Conservation (phyloP, 2,113 vertebrate genomes). For the Calonectris borealis region DNA sequence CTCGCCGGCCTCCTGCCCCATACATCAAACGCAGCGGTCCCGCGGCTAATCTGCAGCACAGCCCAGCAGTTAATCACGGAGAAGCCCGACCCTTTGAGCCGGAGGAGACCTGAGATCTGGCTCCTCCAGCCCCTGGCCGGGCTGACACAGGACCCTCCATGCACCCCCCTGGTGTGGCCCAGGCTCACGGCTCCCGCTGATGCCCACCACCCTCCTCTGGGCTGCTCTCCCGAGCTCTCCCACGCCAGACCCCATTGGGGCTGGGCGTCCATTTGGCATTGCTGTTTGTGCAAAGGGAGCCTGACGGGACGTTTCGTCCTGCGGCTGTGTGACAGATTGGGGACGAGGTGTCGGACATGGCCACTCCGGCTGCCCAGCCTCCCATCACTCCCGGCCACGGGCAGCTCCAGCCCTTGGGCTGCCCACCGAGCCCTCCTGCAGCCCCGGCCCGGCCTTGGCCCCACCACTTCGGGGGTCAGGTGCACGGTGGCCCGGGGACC, state of each 20-base stretch:
- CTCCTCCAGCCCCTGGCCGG: accelerated
- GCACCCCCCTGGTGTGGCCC: not conserved
- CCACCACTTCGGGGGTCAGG: not conserved
- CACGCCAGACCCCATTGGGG: accelerated
- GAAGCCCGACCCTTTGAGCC: not conserved
- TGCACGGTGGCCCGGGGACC: not conserved
- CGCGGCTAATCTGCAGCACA: not conserved
- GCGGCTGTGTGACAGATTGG: accelerated
- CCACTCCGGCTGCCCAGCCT: not conserved
- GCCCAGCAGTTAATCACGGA: not conserved
- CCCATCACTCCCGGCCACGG: accelerated
- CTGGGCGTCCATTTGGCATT: not conserved
- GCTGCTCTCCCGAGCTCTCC: not conserved
- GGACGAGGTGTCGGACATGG: accelerated
- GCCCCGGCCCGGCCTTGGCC: not conserved
- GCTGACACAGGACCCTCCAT: accelerated
- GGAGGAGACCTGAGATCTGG: not conserved
- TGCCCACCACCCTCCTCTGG: not conserved
- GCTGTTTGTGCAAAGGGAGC: accelerated
- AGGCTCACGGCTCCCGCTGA: not conserved
- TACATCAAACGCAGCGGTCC: slow-evolving; percentile 48
- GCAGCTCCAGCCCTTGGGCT: not conserved
- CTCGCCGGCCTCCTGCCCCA: slow-evolving; percentile 41
- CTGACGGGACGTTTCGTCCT: accelerated
- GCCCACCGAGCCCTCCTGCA: not conserved